Evolutionary conservation across 2,888 invertebrate species (phyloP).

Genomic region (Drosophila rellima): DNA sequence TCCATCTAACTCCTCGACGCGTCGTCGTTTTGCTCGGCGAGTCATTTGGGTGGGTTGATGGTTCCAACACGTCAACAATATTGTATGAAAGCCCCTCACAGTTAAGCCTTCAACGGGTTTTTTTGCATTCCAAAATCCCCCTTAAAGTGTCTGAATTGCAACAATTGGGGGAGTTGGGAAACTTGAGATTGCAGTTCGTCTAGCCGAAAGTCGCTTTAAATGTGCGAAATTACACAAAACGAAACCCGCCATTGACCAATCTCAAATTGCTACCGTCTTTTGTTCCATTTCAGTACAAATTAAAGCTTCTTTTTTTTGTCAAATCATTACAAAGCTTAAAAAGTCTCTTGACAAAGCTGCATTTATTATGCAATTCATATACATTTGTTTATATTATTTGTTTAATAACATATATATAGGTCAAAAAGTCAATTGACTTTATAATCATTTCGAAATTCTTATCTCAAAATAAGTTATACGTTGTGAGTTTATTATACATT

Average conservation of each 20-base stretch:
- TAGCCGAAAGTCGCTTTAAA: slow-evolving; percentile 5
- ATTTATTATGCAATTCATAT: neutral
- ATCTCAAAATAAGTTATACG: slow-evolving; percentile 23
- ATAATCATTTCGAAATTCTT: slow-evolving; percentile 39
- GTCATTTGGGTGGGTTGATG: slow-evolving; percentile 71
- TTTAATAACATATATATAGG: slow-evolving; percentile 38
- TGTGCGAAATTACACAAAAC: slow-evolving; percentile 16
- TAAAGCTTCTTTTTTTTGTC: neutral
- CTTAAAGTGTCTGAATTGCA: slow-evolving; percentile 58
- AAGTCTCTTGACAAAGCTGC: neutral
- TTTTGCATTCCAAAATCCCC: slow-evolving; percentile 58
- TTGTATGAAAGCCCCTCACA: slow-evolving; percentile 64
- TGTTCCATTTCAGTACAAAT: neutral
- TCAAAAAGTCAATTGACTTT: slow-evolving; percentile 48
- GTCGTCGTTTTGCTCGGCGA: slow-evolving; percentile 56
- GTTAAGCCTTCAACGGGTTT: slow-evolving; percentile 56
- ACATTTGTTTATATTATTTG: slow-evolving; percentile 4
- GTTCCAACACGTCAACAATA: slow-evolving; percentile 31
- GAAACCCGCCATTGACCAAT: slow-evolving; percentile 18
- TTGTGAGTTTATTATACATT: neutral
- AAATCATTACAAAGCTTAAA: neutral
- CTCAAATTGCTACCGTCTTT: neutral
- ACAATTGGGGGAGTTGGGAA: slow-evolving; percentile 47
- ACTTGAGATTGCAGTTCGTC: slow-evolving; percentile 40
- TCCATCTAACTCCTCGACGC: slow-evolving; percentile 63